Percentiles rank a stretch among this genome's conserved stretches.
phyloP scores from a whole-genome alignment of 2,888 invertebrate species.

The Trichogramma evanescens region DNA sequence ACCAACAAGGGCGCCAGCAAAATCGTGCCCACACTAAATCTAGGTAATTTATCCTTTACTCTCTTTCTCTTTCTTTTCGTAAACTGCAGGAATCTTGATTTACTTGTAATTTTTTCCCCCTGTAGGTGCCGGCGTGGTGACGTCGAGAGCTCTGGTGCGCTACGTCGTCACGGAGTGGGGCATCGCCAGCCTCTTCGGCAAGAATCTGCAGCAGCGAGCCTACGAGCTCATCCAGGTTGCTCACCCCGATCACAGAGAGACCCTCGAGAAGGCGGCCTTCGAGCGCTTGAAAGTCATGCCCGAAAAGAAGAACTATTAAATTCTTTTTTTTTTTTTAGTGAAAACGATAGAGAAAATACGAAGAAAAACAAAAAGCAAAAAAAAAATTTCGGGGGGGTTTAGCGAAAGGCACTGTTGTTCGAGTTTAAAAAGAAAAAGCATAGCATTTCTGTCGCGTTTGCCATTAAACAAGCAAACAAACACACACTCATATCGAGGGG shows the following conservation, averaged over 20 bases:
- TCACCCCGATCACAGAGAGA: constrained; percentile 58
- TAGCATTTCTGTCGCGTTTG: too few relatives aligned
- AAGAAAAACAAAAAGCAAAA: too few relatives aligned
- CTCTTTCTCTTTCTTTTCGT: background rate
- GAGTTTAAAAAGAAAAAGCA: too few relatives aligned
- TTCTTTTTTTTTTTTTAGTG: background rate
- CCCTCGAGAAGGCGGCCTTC: constrained; percentile 59
- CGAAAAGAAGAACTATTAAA: constrained; percentile 21
- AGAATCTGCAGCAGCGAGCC: constrained; percentile 59
- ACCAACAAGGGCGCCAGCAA: constrained; percentile 56
- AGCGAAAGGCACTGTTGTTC: too few relatives aligned
- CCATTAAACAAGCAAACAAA: too few relatives aligned
- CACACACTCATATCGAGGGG: too few relatives aligned
- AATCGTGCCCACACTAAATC: constrained; percentile 56
- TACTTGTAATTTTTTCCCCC: background rate
- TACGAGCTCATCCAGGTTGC: constrained; percentile 59
- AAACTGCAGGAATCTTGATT: too few relatives aligned
- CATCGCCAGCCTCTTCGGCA: constrained; percentile 62
- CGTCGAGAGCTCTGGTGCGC: constrained; percentile 59
- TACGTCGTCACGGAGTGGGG: constrained; percentile 65
- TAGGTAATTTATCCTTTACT: constrained; percentile 42
- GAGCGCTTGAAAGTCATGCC: constrained; percentile 50
- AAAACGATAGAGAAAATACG: too few relatives aligned
- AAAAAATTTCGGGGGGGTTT: too few relatives aligned
- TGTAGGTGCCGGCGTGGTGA: constrained; percentile 61